phyloP scores from a whole-genome alignment of 2,797 vertebrate genomes.

The Bovichtus diacanthus region DNA sequence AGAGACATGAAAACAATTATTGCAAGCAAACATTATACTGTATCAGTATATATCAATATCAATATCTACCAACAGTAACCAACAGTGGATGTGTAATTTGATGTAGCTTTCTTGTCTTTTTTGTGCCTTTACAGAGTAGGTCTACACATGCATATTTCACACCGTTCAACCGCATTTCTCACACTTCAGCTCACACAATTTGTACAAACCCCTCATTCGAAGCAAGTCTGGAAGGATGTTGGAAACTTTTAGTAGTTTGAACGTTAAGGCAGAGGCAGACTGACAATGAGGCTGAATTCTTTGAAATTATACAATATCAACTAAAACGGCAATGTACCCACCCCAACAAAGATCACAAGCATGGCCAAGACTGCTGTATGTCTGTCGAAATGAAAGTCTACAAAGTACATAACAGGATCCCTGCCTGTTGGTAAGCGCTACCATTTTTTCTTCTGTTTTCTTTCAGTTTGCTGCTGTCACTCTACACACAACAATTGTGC shows the following conservation, averaged over 20 bases:
- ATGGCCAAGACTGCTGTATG: no score
- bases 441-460: background rate
- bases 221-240: background rate
- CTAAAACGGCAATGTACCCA: background rate
- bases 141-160: background rate
- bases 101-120: no score
- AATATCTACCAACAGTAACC: background rate
- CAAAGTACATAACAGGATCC: background rate
- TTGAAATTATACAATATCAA: no score
- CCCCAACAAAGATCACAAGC: background rate
- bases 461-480: background rate
- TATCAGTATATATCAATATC: background rate
- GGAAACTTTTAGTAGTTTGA: background rate
- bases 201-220: background rate
- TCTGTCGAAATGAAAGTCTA: background rate
- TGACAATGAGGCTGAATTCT: background rate
- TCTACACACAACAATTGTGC: background rate
- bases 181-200: background rate
- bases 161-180: background rate
- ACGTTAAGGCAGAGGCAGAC: background rate
- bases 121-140: background rate
- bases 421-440: background rate
- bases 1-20: constrained; percentile 9
- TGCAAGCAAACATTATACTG: background rate
- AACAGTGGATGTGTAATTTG: background rate